These are phyloP conservation scores for Vireo griseus DNA, from an alignment of 2,797 vertebrate genomes.

Conservation along the genomic window DNA sequence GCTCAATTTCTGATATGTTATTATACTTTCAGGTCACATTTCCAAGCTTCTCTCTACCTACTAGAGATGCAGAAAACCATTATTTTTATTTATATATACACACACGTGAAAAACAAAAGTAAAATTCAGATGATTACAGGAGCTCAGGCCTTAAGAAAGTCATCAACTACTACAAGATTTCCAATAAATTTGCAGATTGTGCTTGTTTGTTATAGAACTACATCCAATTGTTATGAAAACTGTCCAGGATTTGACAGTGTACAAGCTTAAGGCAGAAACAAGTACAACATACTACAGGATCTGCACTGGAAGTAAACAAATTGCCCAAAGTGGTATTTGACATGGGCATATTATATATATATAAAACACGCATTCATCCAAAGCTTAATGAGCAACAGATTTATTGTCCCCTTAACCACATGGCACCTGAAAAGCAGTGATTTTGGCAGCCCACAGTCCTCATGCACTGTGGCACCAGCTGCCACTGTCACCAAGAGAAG, in stretches of 20 bases:
- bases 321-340: neutral
- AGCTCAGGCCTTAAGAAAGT: neutral
- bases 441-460: neutral
- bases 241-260: neutral
- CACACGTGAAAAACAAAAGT: neutral
- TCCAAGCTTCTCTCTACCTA: neutral
- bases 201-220: neutral
- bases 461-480: accelerated
- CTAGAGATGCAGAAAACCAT: neutral
- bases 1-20: neutral
- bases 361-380: neutral
- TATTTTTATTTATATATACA: neutral
- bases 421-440: neutral
- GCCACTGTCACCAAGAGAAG: neutral
- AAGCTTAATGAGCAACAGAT: neutral
- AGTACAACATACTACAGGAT: neutral
- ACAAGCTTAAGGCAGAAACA: neutral
- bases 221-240: neutral
- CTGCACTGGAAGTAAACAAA: neutral
- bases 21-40: neutral
- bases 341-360: too few species aligned
- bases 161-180: neutral
- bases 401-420: accelerated
- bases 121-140: neutral
- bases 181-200: neutral